phyloP scores from a whole-genome alignment of 2,797 vertebrate genomes.

The Dermochelys coriacea region DNA sequence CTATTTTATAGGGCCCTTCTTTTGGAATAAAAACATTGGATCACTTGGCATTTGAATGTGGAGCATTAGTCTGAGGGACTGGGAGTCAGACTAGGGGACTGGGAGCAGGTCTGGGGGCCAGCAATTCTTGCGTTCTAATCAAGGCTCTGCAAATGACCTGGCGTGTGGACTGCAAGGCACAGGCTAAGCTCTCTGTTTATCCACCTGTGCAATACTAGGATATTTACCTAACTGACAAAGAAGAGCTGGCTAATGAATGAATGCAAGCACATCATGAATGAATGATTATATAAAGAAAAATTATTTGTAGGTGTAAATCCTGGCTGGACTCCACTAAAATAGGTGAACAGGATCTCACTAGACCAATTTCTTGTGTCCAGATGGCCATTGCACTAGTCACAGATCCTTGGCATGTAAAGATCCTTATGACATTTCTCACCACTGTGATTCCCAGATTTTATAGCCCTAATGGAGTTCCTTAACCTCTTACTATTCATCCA shows the following conservation, averaged over 20 bases:
- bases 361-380: neutral
- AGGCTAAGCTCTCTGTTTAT: neutral
- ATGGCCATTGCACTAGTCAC: neutral
- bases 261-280: fast-evolving
- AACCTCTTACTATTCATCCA: neutral
- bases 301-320: fast-evolving
- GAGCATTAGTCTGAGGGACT: neutral
- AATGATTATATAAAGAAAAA: fast-evolving
- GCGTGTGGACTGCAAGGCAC: neutral
- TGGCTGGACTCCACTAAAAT: fast-evolving
- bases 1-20: fast-evolving
- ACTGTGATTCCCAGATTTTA: neutral
- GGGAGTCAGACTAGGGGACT: neutral
- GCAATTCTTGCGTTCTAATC: neutral
- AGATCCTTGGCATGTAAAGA: neutral
- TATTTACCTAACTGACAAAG: neutral
- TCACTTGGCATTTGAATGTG: fast-evolving
- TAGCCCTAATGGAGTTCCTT: neutral
- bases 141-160: neutral
- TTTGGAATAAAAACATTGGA: fast-evolving
- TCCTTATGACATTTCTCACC: neutral
- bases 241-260: neutral
- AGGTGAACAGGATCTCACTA: neutral
- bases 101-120: neutral
- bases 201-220: neutral